Percentiles rank a stretch among this genome's conserved stretches.
Evolutionary conservation across 2,888 invertebrate genomes (phyloP).

Genomic region (Cryptus viduatorius): DNA sequence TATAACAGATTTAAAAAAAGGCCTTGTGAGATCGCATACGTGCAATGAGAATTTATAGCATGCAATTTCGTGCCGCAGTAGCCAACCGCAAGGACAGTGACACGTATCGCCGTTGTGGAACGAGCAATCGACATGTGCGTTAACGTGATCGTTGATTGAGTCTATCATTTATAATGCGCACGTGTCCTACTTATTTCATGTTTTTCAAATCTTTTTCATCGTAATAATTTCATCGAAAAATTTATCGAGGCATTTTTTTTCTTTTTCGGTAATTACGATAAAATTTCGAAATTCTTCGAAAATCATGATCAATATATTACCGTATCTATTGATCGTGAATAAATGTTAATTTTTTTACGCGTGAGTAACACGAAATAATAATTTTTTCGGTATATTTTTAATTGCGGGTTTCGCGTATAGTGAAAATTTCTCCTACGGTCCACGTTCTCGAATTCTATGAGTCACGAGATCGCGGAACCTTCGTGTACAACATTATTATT

Average conservation of each 20-base stretch:
- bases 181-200: not conserved
- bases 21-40: constrained; percentile 16
- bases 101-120: constrained; percentile 21
- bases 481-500: not conserved
- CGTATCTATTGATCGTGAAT: no score
- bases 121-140: constrained; percentile 27
- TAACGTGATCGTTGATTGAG: constrained; percentile 18
- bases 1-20: not conserved
- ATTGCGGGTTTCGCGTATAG: not conserved
- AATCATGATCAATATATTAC: no score
- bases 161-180: not conserved
- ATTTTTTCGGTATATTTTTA: not conserved
- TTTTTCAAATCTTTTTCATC: not conserved
- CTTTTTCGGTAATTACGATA: no score
- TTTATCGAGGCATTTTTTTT: no score
- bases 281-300: no score
- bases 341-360: no score
- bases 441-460: constrained; percentile 26
- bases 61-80: constrained; percentile 10
- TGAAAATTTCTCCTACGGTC: not conserved
- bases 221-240: no score
- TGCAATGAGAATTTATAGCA: constrained; percentile 15
- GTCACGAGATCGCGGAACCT: constrained; percentile 28
- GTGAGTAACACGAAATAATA: no score
- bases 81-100: constrained; percentile 45